phyloP scores from a whole-genome alignment of 1,140 invertebrate genomes.

The Drosophila sturtevanti region DNA sequence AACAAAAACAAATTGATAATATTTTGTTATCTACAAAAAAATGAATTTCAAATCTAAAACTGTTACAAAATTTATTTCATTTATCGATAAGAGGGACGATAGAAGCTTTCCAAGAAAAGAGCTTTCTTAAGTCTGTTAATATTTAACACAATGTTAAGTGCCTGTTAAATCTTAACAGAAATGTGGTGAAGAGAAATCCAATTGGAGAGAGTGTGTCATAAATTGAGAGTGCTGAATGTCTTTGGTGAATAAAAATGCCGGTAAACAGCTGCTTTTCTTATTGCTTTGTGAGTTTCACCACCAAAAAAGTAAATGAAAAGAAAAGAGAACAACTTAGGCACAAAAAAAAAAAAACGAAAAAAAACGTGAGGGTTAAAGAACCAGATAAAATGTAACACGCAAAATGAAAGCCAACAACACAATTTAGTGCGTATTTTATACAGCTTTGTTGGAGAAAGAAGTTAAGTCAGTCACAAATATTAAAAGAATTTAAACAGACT shows the following conservation, averaged over 20 bases:
- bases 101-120: not conserved
- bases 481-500: not conserved
- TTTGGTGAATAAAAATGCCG: conserved; percentile 70
- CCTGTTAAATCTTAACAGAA: conserved; percentile 6
- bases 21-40: not conserved
- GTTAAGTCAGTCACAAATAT: not conserved
- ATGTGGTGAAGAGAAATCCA: conserved; percentile 24
- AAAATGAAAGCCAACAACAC: conserved; percentile 3
- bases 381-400: conserved; percentile 54
- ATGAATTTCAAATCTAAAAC: not conserved
- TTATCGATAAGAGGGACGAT: not conserved
- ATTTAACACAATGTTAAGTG: not conserved
- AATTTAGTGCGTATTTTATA: not conserved
- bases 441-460: not conserved
- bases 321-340: too few species aligned
- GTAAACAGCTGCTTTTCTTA: conserved; percentile 72
- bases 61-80: not conserved
- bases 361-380: not conserved
- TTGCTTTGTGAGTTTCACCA: conserved; percentile 31
- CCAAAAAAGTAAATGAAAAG: not conserved
- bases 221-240: conserved; percentile 42
- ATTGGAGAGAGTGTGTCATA: not conserved
- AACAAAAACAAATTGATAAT: conserved; percentile 5
- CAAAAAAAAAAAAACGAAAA: not conserved
- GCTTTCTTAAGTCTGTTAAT: conserved; percentile 1